These are phyloP conservation scores for Synanthedon vespiformis DNA, from an alignment of 2,888 invertebrate genomes.

Conservation along the genomic window DNA sequence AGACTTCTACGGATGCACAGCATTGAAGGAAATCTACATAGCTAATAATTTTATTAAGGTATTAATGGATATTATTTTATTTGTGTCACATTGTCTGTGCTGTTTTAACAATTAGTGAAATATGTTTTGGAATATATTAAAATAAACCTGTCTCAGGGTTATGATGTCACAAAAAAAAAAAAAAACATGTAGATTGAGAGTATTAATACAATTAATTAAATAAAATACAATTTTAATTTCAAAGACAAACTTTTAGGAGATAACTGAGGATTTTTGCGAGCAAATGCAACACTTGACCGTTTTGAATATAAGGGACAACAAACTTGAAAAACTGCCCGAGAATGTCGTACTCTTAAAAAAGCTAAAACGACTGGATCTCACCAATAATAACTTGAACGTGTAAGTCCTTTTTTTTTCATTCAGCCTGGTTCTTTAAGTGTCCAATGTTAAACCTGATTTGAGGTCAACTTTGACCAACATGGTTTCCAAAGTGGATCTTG, in stretches of 20 bases:
- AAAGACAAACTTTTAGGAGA: constrained; percentile 60
- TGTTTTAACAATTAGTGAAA: no score
- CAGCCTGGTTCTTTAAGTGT: not conserved
- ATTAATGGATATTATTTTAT: constrained; percentile 7
- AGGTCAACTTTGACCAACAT: no score
- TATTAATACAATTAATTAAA: no score
- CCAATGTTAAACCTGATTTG: no score
- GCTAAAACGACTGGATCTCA: constrained; percentile 85
- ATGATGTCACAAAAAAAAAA: no score
- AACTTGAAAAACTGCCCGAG: constrained; percentile 80
- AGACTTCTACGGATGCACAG: constrained; percentile 79
- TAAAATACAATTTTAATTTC: not conserved
- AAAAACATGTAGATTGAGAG: no score
- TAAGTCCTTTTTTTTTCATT: constrained; percentile 19
- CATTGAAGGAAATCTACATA: constrained; percentile 83
- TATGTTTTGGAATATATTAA: no score
- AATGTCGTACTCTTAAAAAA: constrained; percentile 81
- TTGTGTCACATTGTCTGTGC: no score
- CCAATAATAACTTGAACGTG: constrained; percentile 79
- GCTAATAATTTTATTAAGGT: constrained; percentile 86
- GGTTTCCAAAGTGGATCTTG: no score
- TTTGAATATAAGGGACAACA: constrained; percentile 85
- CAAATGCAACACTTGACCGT: constrained; percentile 78
- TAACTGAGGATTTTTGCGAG: constrained; percentile 78
- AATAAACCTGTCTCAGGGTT: no score